Evolutionary conservation across 2,888 invertebrate species (phyloP).

Genomic region (Geophilus truncorum): DNA sequence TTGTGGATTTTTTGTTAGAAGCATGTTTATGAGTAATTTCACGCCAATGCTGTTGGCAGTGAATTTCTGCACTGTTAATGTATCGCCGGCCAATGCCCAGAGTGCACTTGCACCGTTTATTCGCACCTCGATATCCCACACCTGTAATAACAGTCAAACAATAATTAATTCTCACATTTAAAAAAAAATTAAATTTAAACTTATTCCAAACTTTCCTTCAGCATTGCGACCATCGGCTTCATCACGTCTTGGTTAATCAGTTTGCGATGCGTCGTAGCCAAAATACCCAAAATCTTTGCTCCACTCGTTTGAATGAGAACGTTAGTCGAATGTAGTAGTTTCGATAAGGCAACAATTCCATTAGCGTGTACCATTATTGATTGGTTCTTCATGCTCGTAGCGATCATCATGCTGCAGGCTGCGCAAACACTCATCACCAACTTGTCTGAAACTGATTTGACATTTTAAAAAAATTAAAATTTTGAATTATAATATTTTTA

Average conservation of each 20-base stretch:
- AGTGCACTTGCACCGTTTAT: slow-evolving; percentile 28
- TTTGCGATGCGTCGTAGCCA: slow-evolving; percentile 29
- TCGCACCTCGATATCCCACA: slow-evolving; percentile 32
- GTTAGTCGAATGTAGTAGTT: slow-evolving; percentile 1
- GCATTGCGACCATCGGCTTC: slow-evolving; percentile 31
- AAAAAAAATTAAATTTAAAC: not conserved
- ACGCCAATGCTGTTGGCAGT: slow-evolving; percentile 29
- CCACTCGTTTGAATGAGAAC: not conserved
- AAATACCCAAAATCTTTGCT: slow-evolving; percentile 27
- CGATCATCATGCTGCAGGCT: not conserved
- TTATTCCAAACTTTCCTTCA: no score
- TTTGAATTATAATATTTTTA: not conserved
- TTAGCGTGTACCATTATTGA: slow-evolving; percentile 7
- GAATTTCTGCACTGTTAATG: slow-evolving; percentile 29
- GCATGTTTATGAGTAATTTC: slow-evolving; percentile 32
- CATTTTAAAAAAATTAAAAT: not conserved
- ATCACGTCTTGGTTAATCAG: slow-evolving; percentile 28
- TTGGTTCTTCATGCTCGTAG: not conserved
- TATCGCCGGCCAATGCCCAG: slow-evolving; percentile 30
- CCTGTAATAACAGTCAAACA: not conserved
- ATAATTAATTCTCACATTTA: not conserved
- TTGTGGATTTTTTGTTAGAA: slow-evolving; percentile 31
- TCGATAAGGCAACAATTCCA: slow-evolving; percentile 23
- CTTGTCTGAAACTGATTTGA: not conserved
- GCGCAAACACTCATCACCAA: not conserved